Conservation (phyloP, 2,888 invertebrate genomes). For the Carterocephalus palaemon region DNA sequence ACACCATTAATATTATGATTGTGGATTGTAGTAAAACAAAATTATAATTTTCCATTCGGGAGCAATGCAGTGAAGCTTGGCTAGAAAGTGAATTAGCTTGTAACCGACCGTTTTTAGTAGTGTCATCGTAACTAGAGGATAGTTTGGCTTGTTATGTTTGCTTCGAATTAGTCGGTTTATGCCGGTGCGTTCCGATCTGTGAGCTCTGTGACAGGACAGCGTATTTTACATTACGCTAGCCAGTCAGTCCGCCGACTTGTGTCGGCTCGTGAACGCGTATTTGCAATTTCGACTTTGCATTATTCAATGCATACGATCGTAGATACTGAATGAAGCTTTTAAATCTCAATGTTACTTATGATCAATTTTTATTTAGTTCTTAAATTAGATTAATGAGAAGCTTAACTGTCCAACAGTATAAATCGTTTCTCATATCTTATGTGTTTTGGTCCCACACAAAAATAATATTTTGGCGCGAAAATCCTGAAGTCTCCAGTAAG, state of each 20-base stretch:
- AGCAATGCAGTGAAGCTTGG: conserved; percentile 41
- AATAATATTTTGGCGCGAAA: too few species aligned
- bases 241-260: conserved; percentile 50
- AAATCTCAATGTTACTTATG: neutral
- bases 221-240: conserved; percentile 41
- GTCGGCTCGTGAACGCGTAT: conserved; percentile 36
- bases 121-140: conserved; percentile 36
- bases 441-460: too few species aligned
- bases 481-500: too few species aligned
- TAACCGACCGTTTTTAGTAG: conserved; percentile 48
- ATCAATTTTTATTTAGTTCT: too few species aligned
- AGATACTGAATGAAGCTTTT: conserved; percentile 1
- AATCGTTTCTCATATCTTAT: too few species aligned
- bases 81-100: conserved; percentile 63
- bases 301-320: conserved; percentile 29
- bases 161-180: conserved; percentile 63
- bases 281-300: conserved; percentile 32
- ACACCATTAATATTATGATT: too few species aligned
- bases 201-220: conserved; percentile 51
- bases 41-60: conserved; percentile 37
- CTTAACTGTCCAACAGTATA: too few species aligned
- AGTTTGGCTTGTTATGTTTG: conserved; percentile 47
- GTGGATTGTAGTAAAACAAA: too few species aligned
- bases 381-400: too few species aligned
- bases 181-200: conserved; percentile 62